A percentile compares a stretch with the other conserved stretches of the same genome.
phyloP scores from a whole-genome alignment of 2,113 vertebrate genomes.

The Benthochromis sp. region DNA sequence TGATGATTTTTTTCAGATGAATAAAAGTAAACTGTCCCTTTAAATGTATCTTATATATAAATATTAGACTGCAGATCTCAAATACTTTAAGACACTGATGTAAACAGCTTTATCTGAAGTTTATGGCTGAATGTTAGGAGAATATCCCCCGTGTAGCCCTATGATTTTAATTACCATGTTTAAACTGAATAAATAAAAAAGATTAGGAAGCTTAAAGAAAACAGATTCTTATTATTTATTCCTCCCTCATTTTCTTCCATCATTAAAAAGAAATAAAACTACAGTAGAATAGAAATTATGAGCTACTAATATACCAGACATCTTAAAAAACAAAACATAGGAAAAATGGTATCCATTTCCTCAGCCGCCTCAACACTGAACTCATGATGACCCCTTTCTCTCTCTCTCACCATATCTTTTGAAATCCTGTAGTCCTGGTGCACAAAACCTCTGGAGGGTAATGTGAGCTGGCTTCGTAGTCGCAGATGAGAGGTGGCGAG shows the following conservation, averaged over 20 bases:
- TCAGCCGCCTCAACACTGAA: background rate
- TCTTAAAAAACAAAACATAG: background rate
- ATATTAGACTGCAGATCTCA: background rate
- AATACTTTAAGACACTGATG: background rate
- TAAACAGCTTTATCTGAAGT: background rate
- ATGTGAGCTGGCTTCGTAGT: background rate
- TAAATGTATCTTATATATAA: background rate
- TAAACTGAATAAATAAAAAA: background rate
- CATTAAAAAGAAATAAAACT: background rate
- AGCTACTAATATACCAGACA: background rate
- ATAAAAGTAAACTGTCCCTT: background rate
- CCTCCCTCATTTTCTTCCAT: background rate
- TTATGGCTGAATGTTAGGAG: background rate
- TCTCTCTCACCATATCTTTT: slow-evolving; percentile 5
- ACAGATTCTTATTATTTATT: background rate
- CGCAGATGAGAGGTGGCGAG: background rate
- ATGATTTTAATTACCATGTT: background rate
- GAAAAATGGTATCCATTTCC: background rate
- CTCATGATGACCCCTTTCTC: slow-evolving; percentile 1
- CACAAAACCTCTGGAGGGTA: background rate
- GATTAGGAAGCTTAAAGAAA: background rate
- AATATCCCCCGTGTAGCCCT: background rate
- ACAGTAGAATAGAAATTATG: background rate
- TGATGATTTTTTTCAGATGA: background rate
- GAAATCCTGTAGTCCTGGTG: background rate